Conservation (phyloP, 2,797 vertebrate genomes). For the Cynopterus sphinx region DNA sequence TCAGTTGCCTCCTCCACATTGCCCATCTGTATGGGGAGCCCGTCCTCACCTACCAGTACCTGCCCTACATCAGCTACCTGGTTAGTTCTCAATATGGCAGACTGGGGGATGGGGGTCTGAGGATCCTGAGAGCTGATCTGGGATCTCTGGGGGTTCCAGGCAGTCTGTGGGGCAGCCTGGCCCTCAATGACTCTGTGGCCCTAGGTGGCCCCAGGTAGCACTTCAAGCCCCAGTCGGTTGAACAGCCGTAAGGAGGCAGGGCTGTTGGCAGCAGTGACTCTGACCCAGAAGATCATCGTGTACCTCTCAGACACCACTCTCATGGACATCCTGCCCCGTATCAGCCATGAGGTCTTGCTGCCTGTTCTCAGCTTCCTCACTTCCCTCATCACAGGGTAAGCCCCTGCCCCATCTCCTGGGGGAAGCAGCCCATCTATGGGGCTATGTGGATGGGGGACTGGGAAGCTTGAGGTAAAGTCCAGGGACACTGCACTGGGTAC, state of each 20-base stretch:
- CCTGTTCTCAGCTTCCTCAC: constrained; percentile 95
- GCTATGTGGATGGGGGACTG: background rate
- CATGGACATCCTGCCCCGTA: constrained; percentile 99
- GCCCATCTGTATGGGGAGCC: constrained; percentile 98
- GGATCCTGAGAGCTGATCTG: background rate
- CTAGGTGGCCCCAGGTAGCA: constrained; percentile 92
- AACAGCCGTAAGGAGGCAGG: constrained; percentile 98
- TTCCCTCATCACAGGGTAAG: constrained; percentile 91
- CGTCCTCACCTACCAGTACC: constrained; percentile 97
- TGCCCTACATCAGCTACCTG: constrained; percentile 98
- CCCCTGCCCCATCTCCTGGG: rapidly evolving
- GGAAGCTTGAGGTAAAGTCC: background rate
- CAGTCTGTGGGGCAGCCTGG: background rate
- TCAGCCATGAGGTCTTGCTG: constrained; percentile 96
- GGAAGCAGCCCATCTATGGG: background rate
- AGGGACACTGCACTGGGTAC: background rate
- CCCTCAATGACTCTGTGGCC: constrained; percentile 8
- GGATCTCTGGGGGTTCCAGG: background rate
- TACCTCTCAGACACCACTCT: constrained; percentile 97
- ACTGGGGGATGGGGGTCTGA: background rate
- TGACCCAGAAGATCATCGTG: constrained; percentile 96
- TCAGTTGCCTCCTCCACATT: constrained; percentile 95
- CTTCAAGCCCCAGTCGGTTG: constrained; percentile 86
- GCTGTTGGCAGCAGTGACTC: constrained; percentile 93
- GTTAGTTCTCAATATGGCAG: constrained; percentile 83